phyloP scores from a whole-genome alignment of 2,113 vertebrate genomes.

The Bubo blakistoni region DNA sequence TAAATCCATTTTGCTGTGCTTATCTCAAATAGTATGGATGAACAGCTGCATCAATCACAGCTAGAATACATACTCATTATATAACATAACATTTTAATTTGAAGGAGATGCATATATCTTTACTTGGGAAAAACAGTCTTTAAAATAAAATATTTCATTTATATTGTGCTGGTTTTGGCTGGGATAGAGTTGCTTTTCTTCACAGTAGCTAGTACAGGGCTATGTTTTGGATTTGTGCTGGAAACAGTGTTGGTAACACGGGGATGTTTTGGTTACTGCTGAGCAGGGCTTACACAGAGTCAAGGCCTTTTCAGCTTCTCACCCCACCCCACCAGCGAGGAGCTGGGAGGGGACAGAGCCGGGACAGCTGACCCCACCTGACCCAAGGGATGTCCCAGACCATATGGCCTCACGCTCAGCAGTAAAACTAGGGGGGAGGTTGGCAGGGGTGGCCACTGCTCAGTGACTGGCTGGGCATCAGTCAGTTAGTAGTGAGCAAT shows the following conservation, averaged over 20 bases:
- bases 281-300: neutral
- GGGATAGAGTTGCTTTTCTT: neutral
- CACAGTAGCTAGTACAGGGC: neutral
- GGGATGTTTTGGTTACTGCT: neutral
- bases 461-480: fast-evolving
- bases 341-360: neutral
- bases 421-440: neutral
- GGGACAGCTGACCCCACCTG: too few relatives aligned
- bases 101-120: neutral
- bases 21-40: neutral
- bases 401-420: too few relatives aligned
- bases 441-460: neutral
- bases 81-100: neutral
- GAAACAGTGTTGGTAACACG: neutral
- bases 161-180: neutral
- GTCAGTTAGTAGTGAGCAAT: neutral
- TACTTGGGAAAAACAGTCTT: neutral
- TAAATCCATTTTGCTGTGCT: neutral
- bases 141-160: neutral
- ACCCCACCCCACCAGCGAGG: too few relatives aligned
- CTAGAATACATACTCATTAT: neutral
- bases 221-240: neutral
- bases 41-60: neutral
- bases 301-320: neutral
- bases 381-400: too few relatives aligned